These are phyloP conservation scores for Hydrophis major DNA, from an alignment of 2,797 vertebrate species.

Conservation along the genomic window DNA sequence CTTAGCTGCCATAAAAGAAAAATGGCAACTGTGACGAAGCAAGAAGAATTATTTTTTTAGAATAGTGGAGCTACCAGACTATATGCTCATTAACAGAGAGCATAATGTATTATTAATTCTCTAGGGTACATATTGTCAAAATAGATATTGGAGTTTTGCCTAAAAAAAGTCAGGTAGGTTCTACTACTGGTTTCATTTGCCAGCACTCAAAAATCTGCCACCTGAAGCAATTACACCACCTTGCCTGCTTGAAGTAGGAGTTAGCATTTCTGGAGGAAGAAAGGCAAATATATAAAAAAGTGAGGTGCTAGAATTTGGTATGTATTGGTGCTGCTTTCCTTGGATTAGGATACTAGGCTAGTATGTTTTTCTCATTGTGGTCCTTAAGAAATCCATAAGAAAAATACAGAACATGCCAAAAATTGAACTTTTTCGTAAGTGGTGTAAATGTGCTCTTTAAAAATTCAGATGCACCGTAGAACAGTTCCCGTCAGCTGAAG, in stretches of 20 bases:
- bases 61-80: neutral
- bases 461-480: constrained; percentile 9
- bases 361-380: neutral
- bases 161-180: neutral
- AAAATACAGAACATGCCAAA: neutral
- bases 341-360: neutral
- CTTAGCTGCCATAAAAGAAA: neutral
- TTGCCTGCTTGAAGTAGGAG: neutral
- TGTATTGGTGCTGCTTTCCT: neutral
- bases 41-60: neutral
- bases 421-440: neutral
- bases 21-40: neutral
- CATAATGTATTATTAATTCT: neutral
- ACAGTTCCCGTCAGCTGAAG: neutral
- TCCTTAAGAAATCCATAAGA: neutral
- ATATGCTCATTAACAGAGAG: neutral
- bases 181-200: neutral
- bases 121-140: neutral
- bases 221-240: too few species aligned
- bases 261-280: neutral
- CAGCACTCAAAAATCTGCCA: neutral
- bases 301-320: neutral
- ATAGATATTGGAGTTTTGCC: neutral
- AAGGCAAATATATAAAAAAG: neutral
- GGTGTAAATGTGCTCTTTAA: neutral